phyloP scores from a whole-genome alignment of 2,797 vertebrate species.

The Acrossocheilus fasciatus region DNA sequence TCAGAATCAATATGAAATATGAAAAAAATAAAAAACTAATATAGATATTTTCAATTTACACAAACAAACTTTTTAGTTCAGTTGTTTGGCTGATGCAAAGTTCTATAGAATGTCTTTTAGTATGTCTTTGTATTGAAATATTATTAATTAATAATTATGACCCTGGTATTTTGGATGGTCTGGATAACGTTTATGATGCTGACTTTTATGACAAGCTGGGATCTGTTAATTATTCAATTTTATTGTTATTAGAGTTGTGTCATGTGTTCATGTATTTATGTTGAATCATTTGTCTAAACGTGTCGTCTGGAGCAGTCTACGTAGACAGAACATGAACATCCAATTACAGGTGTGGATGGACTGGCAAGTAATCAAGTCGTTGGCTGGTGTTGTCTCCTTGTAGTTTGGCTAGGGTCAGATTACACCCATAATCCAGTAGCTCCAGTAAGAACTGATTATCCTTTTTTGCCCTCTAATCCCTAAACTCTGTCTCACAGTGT shows the following conservation, averaged over 20 bases:
- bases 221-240: background rate
- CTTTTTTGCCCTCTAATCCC: background rate
- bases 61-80: background rate
- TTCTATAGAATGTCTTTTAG: background rate
- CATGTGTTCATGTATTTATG: constrained; percentile 7
- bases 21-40: background rate
- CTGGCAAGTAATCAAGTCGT: constrained; percentile 77
- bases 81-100: background rate
- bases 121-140: background rate
- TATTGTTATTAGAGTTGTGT: constrained; percentile 24
- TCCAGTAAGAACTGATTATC: constrained; percentile 16
- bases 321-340: constrained; percentile 79
- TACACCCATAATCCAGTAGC: constrained; percentile 34
- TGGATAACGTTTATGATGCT: background rate
- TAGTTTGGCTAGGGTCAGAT: constrained; percentile 43
- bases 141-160: background rate
- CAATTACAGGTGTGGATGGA: constrained; percentile 76
- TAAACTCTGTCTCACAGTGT: constrained; percentile 5
- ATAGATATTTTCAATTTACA: background rate
- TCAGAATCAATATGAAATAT: background rate
- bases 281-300: constrained; percentile 60
- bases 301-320: constrained; percentile 77
- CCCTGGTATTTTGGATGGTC: background rate
- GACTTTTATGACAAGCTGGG: background rate
- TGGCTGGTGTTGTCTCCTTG: constrained; percentile 64